Percentiles rank a stretch among this genome's conserved stretches.
phyloP scores from a whole-genome alignment of 2,888 invertebrate species.

The Micropterix aruncella region DNA sequence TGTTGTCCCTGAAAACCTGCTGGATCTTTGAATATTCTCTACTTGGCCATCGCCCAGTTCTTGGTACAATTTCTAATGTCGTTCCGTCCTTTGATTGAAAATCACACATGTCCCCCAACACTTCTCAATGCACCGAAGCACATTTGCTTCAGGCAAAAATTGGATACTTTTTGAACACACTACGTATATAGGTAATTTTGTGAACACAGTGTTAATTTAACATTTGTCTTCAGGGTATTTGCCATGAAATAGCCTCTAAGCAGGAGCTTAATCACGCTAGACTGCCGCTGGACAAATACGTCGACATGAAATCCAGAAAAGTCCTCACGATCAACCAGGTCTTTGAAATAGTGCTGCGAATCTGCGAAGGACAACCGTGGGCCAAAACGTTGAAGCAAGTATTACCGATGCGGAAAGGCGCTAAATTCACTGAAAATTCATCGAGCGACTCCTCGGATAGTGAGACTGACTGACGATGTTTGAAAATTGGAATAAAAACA shows the following conservation, averaged over 20 bases:
- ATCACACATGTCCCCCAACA: too few relatives aligned
- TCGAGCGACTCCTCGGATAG: neutral
- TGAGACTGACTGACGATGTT: neutral
- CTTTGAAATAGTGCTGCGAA: conserved; percentile 65
- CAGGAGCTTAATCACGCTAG: conserved; percentile 69
- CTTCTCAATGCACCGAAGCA: too few relatives aligned
- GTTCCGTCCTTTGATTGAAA: too few relatives aligned
- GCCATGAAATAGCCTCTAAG: conserved; percentile 66
- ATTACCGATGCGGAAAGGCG: conserved; percentile 66
- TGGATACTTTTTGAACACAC: too few relatives aligned
- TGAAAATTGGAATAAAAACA: neutral
- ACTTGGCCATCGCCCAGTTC: too few relatives aligned
- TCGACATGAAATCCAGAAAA: conserved; percentile 84
- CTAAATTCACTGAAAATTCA: conserved; percentile 26
- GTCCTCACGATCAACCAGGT: conserved; percentile 95
- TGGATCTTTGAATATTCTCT: too few relatives aligned
- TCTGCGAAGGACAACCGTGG: conserved; percentile 68
- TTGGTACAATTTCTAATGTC: too few relatives aligned
- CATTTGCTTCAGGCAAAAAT: too few relatives aligned
- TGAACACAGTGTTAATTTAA: neutral
- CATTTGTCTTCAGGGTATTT: conserved; percentile 61
- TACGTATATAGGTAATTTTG: too few relatives aligned
- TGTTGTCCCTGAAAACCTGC: too few relatives aligned
- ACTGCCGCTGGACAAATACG: conserved; percentile 77
- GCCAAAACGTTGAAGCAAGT: conserved; percentile 63